These are phyloP conservation scores for Drosophila eohydei DNA, from an alignment of 2,888 invertebrate genomes.

Conservation along the genomic window DNA sequence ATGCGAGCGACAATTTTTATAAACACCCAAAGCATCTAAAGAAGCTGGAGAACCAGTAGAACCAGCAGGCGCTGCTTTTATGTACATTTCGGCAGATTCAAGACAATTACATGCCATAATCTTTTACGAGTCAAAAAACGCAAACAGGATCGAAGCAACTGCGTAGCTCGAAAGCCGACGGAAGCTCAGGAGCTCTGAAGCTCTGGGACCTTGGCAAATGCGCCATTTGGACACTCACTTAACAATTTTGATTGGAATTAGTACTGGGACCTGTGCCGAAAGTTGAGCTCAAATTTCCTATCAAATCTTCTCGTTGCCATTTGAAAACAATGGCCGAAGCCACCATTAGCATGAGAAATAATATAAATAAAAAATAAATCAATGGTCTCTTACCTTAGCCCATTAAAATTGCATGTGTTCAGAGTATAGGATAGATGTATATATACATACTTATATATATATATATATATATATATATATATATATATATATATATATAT, in stretches of 20 bases:
- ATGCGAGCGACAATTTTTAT: slow-evolving; percentile 48
- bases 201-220: slow-evolving; percentile 9
- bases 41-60: slow-evolving; percentile 10
- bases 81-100: slow-evolving; percentile 33
- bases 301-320: neutral
- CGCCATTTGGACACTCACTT: slow-evolving; percentile 13
- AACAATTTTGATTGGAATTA: slow-evolving; percentile 19
- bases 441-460: no score
- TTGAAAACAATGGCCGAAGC: neutral
- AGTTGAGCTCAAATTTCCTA: no score
- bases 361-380: no score
- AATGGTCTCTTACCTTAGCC: no score
- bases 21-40: slow-evolving; percentile 15
- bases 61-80: slow-evolving; percentile 50
- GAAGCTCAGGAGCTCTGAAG: neutral
- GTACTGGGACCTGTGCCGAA: neutral
- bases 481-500: no score
- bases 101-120: slow-evolving; percentile 57
- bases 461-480: no score
- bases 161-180: slow-evolving; percentile 2
- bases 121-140: slow-evolving; percentile 30
- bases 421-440: no score
- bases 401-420: no score
- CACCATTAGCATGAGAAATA: neutral
- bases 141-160: slow-evolving; percentile 1